These are phyloP conservation scores for Tokudaia tokunoshimensis DNA, from an alignment of 2,797 vertebrate species.

Conservation along the genomic window DNA sequence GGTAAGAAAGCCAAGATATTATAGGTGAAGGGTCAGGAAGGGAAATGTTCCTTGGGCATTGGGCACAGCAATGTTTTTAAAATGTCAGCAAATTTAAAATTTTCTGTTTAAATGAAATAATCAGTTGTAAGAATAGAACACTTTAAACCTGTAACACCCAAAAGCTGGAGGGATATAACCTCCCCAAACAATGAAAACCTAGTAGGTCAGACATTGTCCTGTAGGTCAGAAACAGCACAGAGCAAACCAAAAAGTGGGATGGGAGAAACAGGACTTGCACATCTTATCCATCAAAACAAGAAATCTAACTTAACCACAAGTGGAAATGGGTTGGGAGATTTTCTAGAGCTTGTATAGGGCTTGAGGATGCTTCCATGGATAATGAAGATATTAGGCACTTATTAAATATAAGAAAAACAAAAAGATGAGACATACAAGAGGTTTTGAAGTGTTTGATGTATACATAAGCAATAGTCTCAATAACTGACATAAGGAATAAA, in stretches of 20 bases:
- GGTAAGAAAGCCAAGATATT: background rate
- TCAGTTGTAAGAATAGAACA: conserved; percentile 40
- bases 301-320: background rate
- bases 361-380: background rate
- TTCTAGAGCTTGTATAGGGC: background rate
- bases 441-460: background rate
- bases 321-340: background rate
- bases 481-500: conserved; percentile 4
- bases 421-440: background rate
- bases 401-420: conserved; percentile 39
- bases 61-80: background rate
- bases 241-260: background rate
- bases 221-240: background rate
- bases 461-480: background rate
- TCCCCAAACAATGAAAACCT: background rate
- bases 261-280: background rate
- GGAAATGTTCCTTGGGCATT: background rate
- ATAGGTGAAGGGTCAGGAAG: background rate
- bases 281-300: background rate
- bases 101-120: conserved; percentile 24
- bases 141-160: background rate
- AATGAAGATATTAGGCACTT: background rate
- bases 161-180: background rate
- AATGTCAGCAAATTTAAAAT: conserved; percentile 33
- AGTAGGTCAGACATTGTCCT: too few species aligned